Conservation (phyloP, 2,797 vertebrate genomes). For the Avahi laniger region DNA sequence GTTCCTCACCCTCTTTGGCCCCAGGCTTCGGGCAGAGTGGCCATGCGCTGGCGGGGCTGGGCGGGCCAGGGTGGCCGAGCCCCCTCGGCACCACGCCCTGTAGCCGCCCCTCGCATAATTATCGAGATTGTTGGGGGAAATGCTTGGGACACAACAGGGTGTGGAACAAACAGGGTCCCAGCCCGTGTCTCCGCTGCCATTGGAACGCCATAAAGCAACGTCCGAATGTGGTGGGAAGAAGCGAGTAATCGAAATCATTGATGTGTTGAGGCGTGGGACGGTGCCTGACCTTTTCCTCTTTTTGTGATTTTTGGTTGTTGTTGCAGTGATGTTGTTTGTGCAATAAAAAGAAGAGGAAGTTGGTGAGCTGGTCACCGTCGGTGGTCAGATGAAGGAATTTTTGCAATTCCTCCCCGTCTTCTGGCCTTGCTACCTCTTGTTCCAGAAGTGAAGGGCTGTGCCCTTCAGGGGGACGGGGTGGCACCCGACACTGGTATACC, state of each 20-base stretch:
- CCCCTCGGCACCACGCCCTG: not conserved
- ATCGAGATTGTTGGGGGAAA: accelerated
- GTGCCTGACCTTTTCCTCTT: not conserved
- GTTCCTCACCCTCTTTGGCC: accelerated
- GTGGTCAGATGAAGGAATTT: not conserved
- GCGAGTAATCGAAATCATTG: accelerated
- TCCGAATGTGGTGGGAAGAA: accelerated
- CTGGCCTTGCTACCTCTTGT: accelerated
- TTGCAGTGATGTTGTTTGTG: not conserved
- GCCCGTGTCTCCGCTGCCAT: accelerated
- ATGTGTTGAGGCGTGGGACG: accelerated
- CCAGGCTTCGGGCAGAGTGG: not conserved
- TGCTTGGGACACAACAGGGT: accelerated
- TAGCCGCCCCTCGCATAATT: not conserved
- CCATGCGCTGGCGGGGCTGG: accelerated
- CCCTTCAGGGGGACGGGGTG: not conserved
- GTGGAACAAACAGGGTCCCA: accelerated
- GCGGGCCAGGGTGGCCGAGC: not conserved
- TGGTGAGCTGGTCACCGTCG: not conserved
- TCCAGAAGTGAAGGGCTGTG: accelerated
- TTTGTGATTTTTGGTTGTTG: not conserved
- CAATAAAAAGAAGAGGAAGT: slow-evolving; percentile 23
- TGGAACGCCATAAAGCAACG: accelerated
- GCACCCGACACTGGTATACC: accelerated
- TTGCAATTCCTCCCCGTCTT: not conserved